Conservation (phyloP, 2,888 invertebrate genomes). For the Macrophya annulata region DNA sequence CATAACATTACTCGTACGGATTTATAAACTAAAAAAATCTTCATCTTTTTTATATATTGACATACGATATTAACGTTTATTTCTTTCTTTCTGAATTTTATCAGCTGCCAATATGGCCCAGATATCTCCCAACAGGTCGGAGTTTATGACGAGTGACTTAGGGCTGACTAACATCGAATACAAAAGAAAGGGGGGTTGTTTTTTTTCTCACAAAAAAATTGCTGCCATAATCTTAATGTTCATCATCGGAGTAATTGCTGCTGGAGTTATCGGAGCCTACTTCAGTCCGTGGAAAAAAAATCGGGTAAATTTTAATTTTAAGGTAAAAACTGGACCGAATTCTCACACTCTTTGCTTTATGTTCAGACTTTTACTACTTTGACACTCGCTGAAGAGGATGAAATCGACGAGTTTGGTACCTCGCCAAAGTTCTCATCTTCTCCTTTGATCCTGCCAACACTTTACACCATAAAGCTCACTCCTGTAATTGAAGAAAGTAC, state of each 20-base stretch:
- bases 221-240: conserved; percentile 67
- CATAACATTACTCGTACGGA: not conserved
- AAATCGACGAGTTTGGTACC: conserved; percentile 56
- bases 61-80: not conserved
- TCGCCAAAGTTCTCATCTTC: conserved; percentile 61
- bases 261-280: conserved; percentile 72
- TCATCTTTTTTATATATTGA: not conserved
- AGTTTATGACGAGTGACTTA: conserved; percentile 83
- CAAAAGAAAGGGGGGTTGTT: conserved; percentile 83
- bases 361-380: conserved; percentile 59
- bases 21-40: not conserved
- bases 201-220: conserved; percentile 83
- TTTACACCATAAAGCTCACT: conserved; percentile 68
- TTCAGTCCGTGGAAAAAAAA: conserved; percentile 67
- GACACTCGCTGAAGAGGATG: conserved; percentile 57
- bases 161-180: conserved; percentile 82
- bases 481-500: conserved; percentile 64
- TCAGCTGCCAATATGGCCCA: conserved; percentile 71
- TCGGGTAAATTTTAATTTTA: conserved; percentile 65
- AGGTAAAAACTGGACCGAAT: not conserved
- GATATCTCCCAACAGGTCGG: conserved; percentile 80
- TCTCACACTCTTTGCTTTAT: not conserved
- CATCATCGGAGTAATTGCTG: conserved; percentile 69
- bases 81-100: not conserved
- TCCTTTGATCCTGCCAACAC: conserved; percentile 67